Percentiles rank a stretch among this genome's conserved stretches.
Evolutionary conservation across 92 coral and sea anemone genomes (phyloP).

Genomic region (Parazoanthus swiftii): DNA sequence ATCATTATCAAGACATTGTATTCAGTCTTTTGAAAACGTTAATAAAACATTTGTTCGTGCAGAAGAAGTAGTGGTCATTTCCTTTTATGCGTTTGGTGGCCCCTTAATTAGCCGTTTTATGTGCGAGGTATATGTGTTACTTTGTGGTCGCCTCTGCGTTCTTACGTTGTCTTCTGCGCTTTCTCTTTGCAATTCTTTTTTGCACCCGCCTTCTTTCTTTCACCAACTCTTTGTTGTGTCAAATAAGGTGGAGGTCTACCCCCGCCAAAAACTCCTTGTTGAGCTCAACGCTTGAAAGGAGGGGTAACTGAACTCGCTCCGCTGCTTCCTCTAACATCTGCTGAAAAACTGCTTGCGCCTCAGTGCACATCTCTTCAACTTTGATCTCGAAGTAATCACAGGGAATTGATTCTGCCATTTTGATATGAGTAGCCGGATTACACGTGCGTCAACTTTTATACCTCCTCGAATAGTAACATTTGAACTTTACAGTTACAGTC

Average conservation of each 20-base stretch:
- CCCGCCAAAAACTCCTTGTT: not conserved
- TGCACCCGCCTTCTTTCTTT: not conserved
- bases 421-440: not conserved
- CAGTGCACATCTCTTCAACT: not conserved
- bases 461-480: not conserved
- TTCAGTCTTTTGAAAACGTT: not conserved
- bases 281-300: not conserved
- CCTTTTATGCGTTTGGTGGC: slow-evolving; percentile 49
- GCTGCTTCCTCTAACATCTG: not conserved
- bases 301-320: not conserved
- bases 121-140: not conserved
- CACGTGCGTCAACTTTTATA: not conserved
- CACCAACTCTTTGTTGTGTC: not conserved
- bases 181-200: not conserved
- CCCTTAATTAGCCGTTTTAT: slow-evolving; percentile 60
- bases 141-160: too few relatives aligned
- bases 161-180: not conserved
- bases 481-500: not conserved
- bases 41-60: not conserved
- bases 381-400: slow-evolving; percentile 1
- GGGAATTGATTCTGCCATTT: not conserved
- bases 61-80: not conserved
- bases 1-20: not conserved
- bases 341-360: not conserved
- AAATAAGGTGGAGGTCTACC: not conserved